Percentiles rank a stretch among this genome's conserved stretches.
phyloP scores from a whole-genome alignment of 2,888 invertebrate species.

The Erebia aethiops region DNA sequence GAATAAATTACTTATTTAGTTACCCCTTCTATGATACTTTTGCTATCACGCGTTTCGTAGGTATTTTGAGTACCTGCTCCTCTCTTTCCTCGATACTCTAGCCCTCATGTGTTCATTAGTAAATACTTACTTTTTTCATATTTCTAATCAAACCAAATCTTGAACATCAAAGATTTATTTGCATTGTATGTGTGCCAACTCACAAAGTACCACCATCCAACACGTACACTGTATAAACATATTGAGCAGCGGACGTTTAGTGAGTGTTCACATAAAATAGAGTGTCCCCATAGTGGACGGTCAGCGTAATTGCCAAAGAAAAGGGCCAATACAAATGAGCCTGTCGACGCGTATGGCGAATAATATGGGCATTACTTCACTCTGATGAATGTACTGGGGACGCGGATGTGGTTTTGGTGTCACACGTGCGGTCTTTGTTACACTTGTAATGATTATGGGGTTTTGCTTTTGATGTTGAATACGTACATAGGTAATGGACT shows the following conservation, averaged over 20 bases:
- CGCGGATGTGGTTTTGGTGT: conserved; percentile 27
- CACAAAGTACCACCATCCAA: conserved; percentile 11
- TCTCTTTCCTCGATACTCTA: no score
- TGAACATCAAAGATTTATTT: no score
- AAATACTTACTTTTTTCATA: no score
- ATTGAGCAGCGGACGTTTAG: conserved; percentile 17
- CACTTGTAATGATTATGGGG: neutral
- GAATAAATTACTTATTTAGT: no score
- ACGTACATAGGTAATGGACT: no score
- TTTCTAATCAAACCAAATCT: no score
- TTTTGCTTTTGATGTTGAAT: conserved; percentile 1
- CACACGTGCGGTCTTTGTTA: conserved; percentile 16
- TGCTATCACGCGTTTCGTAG: no score
- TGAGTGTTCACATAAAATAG: conserved; percentile 24
- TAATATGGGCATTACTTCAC: conserved; percentile 49
- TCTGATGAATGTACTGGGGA: conserved; percentile 34
- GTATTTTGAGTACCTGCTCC: no score
- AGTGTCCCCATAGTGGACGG: conserved; percentile 29
- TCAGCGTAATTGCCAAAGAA: conserved; percentile 54
- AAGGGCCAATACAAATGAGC: conserved; percentile 51
- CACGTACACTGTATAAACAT: conserved; percentile 17
- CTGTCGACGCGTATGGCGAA: conserved; percentile 50
- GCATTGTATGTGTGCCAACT: no score
- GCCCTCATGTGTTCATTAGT: no score
- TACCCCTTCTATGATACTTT: no score